Evolutionary conservation across 2,797 vertebrate species (phyloP), one percentile per base, ranked within the genome.

Genomic region (Pseudomugil gertrudae): DNA sequence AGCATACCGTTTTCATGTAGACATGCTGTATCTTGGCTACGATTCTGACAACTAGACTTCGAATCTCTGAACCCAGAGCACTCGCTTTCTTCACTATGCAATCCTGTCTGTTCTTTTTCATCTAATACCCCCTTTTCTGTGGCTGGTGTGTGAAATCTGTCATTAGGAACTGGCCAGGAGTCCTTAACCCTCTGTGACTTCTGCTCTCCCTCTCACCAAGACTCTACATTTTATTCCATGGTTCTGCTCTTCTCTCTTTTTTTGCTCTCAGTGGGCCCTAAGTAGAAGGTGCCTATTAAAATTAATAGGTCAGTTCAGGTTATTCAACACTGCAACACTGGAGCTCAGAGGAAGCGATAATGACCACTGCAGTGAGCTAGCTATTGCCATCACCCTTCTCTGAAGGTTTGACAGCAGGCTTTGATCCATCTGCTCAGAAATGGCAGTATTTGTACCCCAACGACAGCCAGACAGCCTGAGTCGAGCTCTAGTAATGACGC

Each of bases 201-300:
- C 57, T 66, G 63, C 45, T 47, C 69, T 66, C 66, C 83, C 67
- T 33, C n/a, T 54, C 51, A 55, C 33, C 47, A 57, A 57, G 65
- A 73, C 65, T 29, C n/a, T 10, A 56, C 60, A 67, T 43, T 78
- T 78, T 62, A 73, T 63, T 17, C 66, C 45, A 57, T 10, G 38
- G 56, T 69, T 64, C 51, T 33, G 4, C 19, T 45, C 3, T 9
- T 8, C 56, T 71, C 68, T 68, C 52, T 67, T 72, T 61, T 51
- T 62, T 50, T 14, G 68, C 71, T 79, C 66, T 79, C 75, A 66
- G 68, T 56, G 72, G 70, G 76, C 80, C 66, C 71, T 65, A 64
- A 77, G 70, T 81, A 82, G 68, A 85, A 90, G 84, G 66, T 84
- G 80, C 81, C 89, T 80, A 88, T 93, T 91, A 91, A 92, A 92